phyloP scores from a whole-genome alignment of 2,113 vertebrate genomes.

The Vulpes ferrilata region DNA sequence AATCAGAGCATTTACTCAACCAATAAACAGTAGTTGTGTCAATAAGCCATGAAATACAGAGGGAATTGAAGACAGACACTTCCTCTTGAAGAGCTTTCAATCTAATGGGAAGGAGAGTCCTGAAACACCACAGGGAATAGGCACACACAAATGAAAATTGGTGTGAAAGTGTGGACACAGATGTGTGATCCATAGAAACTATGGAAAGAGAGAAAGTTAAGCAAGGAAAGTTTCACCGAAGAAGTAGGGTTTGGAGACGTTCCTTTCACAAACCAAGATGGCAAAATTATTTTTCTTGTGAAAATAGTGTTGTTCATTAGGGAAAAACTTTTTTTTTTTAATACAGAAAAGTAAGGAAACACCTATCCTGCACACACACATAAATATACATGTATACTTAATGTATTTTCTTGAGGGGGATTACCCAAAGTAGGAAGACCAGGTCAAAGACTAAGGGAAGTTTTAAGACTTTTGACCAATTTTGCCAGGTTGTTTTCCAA shows the following conservation, averaged over 20 bases:
- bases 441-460: neutral
- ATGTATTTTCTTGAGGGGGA: neutral
- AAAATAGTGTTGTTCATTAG: neutral
- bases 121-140: neutral
- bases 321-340: neutral
- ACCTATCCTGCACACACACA: neutral
- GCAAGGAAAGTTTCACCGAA: neutral
- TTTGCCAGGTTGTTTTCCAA: neutral
- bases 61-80: neutral
- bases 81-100: neutral
- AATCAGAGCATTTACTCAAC: neutral
- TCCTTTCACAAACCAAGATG: neutral
- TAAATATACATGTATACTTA: neutral
- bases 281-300: constrained; percentile 1
- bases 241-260: neutral
- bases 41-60: neutral
- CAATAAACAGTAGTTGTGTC: neutral
- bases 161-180: neutral
- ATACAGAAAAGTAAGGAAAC: neutral
- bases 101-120: neutral
- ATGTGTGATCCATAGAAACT: neutral
- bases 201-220: neutral
- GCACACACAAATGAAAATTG: neutral
- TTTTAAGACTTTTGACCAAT: neutral
- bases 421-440: neutral